Percentiles rank a stretch among this genome's conserved stretches.
These are phyloP conservation scores for Dendrolimus kikuchii DNA, from an alignment of 1,140 invertebrate genomes.

Conservation along the genomic window DNA sequence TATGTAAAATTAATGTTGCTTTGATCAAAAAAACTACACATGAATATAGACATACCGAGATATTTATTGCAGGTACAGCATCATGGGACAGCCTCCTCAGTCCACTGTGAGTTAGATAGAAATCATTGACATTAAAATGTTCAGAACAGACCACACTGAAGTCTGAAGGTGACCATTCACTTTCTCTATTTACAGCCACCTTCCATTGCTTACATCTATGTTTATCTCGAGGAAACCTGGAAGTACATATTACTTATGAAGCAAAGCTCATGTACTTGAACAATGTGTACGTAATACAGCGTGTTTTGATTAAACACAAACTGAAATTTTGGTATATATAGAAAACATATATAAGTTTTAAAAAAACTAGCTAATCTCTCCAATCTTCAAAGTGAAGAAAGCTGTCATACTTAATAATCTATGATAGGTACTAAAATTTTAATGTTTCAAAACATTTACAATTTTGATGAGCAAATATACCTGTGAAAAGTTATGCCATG, in stretches of 20 bases:
- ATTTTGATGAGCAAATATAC: slow-evolving; percentile 15
- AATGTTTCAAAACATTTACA: not conserved
- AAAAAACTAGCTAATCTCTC: no score
- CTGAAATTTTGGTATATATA: no score
- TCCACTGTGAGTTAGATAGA: slow-evolving; percentile 46
- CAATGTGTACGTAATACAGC: no score
- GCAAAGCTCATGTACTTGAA: no score
- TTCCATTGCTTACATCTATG: slow-evolving; percentile 39
- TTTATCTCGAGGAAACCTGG: slow-evolving; percentile 44
- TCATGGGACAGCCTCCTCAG: slow-evolving; percentile 31
- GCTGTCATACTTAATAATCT: not conserved
- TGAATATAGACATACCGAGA: slow-evolving; percentile 33
- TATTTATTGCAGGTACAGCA: slow-evolving; percentile 44
- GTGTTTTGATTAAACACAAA: no score
- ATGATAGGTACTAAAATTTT: not conserved
- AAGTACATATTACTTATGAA: slow-evolving; percentile 1
- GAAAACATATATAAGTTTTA: no score
- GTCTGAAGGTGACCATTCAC: slow-evolving; percentile 31
- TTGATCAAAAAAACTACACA: no score
- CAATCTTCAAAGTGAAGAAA: no score
- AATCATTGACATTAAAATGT: slow-evolving; percentile 41
- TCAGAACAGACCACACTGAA: slow-evolving; percentile 51
- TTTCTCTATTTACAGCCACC: slow-evolving; percentile 39
- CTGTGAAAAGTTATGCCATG: slow-evolving; percentile 53
- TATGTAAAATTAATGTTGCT: no score